A percentile compares a stretch with the other conserved stretches of the same genome.
These are phyloP conservation scores for Zenarchopterus dispar DNA, from an alignment of 2,797 vertebrate species.

Conservation along the genomic window DNA sequence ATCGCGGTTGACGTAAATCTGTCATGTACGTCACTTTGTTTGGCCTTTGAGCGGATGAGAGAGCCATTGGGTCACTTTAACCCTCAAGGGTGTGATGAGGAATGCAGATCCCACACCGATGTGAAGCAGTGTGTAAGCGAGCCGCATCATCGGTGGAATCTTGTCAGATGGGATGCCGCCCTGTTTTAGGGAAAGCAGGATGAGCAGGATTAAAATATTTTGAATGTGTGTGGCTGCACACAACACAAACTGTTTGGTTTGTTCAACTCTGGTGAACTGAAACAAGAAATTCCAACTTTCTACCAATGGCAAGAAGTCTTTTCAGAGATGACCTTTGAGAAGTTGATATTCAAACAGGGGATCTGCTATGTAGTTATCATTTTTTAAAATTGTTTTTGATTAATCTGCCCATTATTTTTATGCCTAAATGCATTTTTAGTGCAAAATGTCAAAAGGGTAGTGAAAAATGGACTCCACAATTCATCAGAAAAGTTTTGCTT, in stretches of 20 bases:
- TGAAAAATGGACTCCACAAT: neutral
- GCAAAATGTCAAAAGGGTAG: slow-evolving; percentile 2
- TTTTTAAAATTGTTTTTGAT: slow-evolving; percentile 10
- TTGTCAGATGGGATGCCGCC: slow-evolving; percentile 41
- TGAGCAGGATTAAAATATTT: slow-evolving; percentile 12
- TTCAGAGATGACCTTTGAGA: slow-evolving; percentile 10
- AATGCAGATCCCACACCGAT: slow-evolving; percentile 10
- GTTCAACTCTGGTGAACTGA: neutral
- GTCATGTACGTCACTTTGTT: neutral
- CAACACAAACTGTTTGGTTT: neutral
- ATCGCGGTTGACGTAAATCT: slow-evolving; percentile 11
- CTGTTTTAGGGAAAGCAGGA: slow-evolving; percentile 33
- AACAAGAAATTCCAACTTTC: neutral
- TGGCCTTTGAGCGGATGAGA: slow-evolving; percentile 5
- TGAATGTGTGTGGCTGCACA: neutral
- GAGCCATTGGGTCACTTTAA: slow-evolving; percentile 2
- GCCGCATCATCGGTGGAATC: slow-evolving; percentile 25
- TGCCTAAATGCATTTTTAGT: neutral
- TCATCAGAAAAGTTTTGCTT: neutral
- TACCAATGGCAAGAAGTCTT: neutral
- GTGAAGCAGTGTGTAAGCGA: neutral
- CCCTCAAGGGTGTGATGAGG: slow-evolving; percentile 17
- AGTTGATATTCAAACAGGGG: neutral
- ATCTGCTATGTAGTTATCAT: neutral
- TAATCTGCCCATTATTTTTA: neutral